Conservation (phyloP, 1,140 invertebrate species). For the Heterodera carotae region DNA sequence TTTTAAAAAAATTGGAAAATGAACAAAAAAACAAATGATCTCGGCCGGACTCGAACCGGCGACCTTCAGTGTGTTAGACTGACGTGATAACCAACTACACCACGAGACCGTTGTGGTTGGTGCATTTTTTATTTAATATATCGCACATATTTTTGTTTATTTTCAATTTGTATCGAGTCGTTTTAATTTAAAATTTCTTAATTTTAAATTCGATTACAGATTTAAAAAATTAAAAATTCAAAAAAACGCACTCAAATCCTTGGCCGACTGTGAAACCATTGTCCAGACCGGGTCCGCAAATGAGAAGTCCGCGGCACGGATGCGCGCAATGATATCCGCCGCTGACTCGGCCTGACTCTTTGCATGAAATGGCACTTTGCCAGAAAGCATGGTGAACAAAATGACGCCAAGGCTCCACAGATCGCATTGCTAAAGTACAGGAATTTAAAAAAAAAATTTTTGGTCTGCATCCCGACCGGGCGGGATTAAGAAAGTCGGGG, state of each 20-base stretch:
- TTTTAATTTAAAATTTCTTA: no score
- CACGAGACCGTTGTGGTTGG: no score
- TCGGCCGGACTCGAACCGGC: no score
- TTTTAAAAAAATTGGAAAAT: no score
- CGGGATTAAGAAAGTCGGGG: no score
- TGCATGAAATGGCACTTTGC: slow-evolving; percentile 78
- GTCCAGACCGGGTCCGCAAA: slow-evolving; percentile 76
- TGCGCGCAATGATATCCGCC: slow-evolving; percentile 76
- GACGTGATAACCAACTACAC: no score
- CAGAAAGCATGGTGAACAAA: slow-evolving; percentile 81
- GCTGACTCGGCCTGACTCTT: slow-evolving; percentile 75
- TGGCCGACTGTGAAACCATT: slow-evolving; percentile 76
- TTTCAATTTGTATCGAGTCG: no score
- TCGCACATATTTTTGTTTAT: no score
- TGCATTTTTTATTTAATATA: no score
- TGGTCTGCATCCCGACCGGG: neutral
- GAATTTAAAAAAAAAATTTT: slow-evolving; percentile 8
- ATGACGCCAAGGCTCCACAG: slow-evolving; percentile 72
- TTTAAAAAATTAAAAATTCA: slow-evolving; percentile 67
- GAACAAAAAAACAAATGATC: no score
- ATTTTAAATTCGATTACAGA: neutral
- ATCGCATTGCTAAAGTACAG: slow-evolving; percentile 74
- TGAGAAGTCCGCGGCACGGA: slow-evolving; percentile 77
- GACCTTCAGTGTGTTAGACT: no score
- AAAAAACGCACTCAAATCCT: slow-evolving; percentile 73